Evolutionary conservation across 2,797 vertebrate species (phyloP), one percentile per base, ranked within the genome.

Genomic region (Microchirus variegatus): DNA sequence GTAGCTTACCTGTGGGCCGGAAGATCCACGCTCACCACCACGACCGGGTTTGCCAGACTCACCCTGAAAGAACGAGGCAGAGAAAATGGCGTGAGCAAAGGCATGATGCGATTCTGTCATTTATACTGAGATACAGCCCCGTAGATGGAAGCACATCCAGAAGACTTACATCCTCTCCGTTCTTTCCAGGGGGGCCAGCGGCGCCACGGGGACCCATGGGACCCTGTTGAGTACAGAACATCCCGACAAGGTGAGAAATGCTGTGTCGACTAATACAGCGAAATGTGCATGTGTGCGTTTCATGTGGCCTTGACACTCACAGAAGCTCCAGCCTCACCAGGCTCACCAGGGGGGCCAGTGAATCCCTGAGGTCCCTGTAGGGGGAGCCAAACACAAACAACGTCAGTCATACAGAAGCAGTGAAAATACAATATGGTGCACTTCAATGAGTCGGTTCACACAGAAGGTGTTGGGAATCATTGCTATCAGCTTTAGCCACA

Each of bases 21-120:
- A 59, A 64, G 96, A 91, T 77, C 97, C 97, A 0, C 97, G 96
- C 78, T 99, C 97, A 70, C 97, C 97, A 0, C 59, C 18, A 8
- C 97, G 96, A 59, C 97, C 97, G 2, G 97, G 95, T 71, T 98
- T 99, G 78, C 97, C 97, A 92, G 96, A 93, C 94, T 99, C 97
- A 89, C 97, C 97, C 97, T 99, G 9, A 48, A 9, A 61, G 17
- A 64, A 9, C 31, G 14, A 70, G 19, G 59, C 18, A 50, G 26
- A 69, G 15, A 63, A 15, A 71, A 31, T 2, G 5, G 14, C 14
- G 37, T 41, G 13, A 54, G 19, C 0, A 0, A 3, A 41, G 15
- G 3, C 2, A 53, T 17, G 9, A 46, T 43, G n/a, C 36, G 2
- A 14, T n/a, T 36, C 0, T 31, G n/a, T 22, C 2, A 35, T 26